A percentile compares a stretch with the other conserved stretches of the same genome.
Evolutionary conservation across 1,140 invertebrate species (phyloP).

Genomic region (Marisa cornuarietis): DNA sequence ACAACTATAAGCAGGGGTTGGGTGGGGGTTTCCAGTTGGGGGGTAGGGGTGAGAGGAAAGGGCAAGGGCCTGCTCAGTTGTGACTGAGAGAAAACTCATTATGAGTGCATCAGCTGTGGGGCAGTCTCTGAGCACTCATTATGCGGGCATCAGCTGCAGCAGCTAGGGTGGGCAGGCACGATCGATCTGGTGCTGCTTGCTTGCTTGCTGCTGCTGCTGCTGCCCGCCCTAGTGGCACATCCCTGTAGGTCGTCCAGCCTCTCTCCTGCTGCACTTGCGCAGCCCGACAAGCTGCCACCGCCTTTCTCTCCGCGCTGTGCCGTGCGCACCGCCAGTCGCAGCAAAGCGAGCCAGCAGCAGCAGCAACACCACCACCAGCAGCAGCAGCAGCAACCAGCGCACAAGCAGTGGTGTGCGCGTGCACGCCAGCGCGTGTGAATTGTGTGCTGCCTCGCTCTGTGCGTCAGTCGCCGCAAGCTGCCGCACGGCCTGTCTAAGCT

Average conservation of each 20-base stretch:
- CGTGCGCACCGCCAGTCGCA: not conserved
- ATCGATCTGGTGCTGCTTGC: not conserved
- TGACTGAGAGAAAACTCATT: constrained; percentile 3
- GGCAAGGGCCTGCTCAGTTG: not conserved
- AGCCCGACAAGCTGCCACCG: not conserved
- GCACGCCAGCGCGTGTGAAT: not conserved
- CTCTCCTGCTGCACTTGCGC: not conserved
- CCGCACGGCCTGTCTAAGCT: no score
- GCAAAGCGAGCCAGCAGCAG: not conserved
- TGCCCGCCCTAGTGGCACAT: no score
- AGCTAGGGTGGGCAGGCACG: not conserved
- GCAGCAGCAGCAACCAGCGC: not conserved
- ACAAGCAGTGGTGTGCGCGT: not conserved
- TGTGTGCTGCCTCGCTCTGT: not conserved
- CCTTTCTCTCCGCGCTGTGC: not conserved
- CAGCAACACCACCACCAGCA: not conserved
- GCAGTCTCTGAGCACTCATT: not conserved
- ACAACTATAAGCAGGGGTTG: not conserved
- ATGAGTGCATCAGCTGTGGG: not conserved
- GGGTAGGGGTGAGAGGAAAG: not conserved
- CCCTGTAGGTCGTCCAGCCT: no score
- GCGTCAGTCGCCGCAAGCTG: no score
- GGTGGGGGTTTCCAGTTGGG: not conserved
- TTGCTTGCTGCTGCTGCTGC: no score
- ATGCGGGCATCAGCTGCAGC: not conserved